Percentiles rank a stretch among this genome's conserved stretches.
Conservation (phyloP, 2,113 vertebrate genomes). For the Cebidichthys violaceus region DNA sequence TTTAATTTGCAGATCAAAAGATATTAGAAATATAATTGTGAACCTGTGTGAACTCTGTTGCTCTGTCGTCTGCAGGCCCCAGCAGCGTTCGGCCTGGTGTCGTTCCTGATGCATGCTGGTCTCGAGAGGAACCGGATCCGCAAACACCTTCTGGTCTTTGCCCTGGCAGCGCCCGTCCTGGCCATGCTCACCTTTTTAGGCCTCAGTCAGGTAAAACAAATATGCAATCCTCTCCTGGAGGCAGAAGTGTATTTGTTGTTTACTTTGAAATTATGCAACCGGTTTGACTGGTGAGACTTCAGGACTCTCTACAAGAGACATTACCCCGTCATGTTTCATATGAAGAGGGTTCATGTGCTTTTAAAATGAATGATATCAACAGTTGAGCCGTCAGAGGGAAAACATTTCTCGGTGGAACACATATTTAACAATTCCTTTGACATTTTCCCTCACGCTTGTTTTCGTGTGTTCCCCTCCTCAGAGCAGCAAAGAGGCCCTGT, state of each 20-base stretch:
- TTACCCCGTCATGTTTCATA: background rate
- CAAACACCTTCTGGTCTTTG: slow-evolving; percentile 96
- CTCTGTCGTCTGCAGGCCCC: slow-evolving; percentile 86
- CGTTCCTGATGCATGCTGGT: slow-evolving; percentile 98
- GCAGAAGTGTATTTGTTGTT: background rate
- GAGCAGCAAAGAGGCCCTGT: slow-evolving; percentile 99
- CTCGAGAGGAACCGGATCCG: slow-evolving; percentile 97
- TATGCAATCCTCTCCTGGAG: background rate
- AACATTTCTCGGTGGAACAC: no score
- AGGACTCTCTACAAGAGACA: background rate
- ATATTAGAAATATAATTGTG: background rate
- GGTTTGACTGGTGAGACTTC: background rate
- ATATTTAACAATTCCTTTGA: background rate
- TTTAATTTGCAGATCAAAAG: background rate
- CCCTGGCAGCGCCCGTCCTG: slow-evolving; percentile 93
- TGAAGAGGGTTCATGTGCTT: background rate
- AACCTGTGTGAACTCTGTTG: background rate
- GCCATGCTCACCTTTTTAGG: slow-evolving; percentile 96
- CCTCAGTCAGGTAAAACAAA: slow-evolving; percentile 91
- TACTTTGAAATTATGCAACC: background rate
- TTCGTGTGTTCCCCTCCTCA: slow-evolving; percentile 70
- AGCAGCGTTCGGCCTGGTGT: slow-evolving; percentile 97
- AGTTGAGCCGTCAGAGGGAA: background rate
- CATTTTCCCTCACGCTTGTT: background rate
- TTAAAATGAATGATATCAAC: background rate